Percentiles rank a stretch among this genome's conserved stretches.
Evolutionary conservation across 1,140 invertebrate genomes (phyloP).

Genomic region (Cydia amplana): DNA sequence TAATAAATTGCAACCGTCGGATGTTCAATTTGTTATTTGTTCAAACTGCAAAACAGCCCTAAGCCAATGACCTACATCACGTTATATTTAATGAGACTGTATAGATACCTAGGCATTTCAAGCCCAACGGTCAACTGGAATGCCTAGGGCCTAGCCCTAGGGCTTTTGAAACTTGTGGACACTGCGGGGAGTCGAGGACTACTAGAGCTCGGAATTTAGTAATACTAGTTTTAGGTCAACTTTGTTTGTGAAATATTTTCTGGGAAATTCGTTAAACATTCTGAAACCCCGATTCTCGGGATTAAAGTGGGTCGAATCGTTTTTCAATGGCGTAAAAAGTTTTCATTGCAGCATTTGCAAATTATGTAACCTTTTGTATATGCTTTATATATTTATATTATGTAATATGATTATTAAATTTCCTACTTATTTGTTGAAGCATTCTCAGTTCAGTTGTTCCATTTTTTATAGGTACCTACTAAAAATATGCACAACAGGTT

Average conservation of each 20-base stretch:
- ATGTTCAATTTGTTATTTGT: no score
- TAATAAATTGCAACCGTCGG: no score
- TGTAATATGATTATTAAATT: no score
- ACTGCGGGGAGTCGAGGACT: neutral
- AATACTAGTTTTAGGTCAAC: neutral
- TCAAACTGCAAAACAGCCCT: neutral
- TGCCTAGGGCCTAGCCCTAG: conserved; percentile 19
- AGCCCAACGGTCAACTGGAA: conserved; percentile 8
- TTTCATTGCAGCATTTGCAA: no score
- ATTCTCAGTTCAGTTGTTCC: no score
- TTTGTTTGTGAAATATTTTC: neutral
- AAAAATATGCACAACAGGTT: no score
- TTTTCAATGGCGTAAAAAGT: neutral
- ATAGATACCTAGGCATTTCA: neutral
- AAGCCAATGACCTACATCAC: neutral
- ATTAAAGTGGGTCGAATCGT: no score
- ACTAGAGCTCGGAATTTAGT: neutral
- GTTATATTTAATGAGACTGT: neutral
- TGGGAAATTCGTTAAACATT: neutral
- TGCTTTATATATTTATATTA: no score
- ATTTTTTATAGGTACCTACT: no score
- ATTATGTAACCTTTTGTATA: no score
- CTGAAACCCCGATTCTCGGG: no score
- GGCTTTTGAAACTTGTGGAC: conserved; percentile 1
- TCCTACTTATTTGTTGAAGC: no score